Evolutionary conservation across 2,888 invertebrate species (phyloP), one percentile per base, ranked within the genome.

Genomic region (Catocala sponsa): DNA sequence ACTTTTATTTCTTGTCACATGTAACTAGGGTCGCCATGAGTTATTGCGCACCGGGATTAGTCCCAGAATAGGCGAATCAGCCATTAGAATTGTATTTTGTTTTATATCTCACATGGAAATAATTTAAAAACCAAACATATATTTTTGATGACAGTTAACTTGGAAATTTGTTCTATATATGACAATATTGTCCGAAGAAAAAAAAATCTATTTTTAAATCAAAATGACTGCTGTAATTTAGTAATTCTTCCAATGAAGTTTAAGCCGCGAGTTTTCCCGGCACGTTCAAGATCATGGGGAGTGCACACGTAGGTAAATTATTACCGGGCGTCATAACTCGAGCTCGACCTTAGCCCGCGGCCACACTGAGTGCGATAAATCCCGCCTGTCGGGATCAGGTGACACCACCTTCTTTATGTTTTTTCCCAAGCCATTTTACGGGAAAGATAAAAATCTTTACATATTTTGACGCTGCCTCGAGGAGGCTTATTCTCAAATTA

Each of bases 351-450:
- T 86, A 94, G 92, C 92, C 91, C 89, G 88, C 85, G 93, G 93
- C 91, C 92, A 94, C 93, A 94, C 91, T 84, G 89, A 85, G 87
- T 73, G 83, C 84, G 62, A 91, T 94, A 91, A 94, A 94, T 94
- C 92, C 79, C 78, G 74, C 74, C 90, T 91, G 94, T 92, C 94
- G 85, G 90, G 93, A 91, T 94, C 94, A 94, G 94, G 94, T 94
- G 95, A 94, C 94, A 94, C 93, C 92, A 89, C 91, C 93, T 94
- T 94, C 94, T 95, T 95, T 95, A 95, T 95, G 95, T 95, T 94
- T 95, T 94, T 95, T 95, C 95, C 94, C 94, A 94, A 92, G 92
- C 94, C 91, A 88, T 94, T 95, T 94, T 94, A 94, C 92, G 91
- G 93, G 83, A 94, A 94, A 93, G 95, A 95, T 94, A 94, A 93